These are phyloP conservation scores for Halcyon senegalensis DNA, from an alignment of 2,113 vertebrate genomes.

Conservation along the genomic window DNA sequence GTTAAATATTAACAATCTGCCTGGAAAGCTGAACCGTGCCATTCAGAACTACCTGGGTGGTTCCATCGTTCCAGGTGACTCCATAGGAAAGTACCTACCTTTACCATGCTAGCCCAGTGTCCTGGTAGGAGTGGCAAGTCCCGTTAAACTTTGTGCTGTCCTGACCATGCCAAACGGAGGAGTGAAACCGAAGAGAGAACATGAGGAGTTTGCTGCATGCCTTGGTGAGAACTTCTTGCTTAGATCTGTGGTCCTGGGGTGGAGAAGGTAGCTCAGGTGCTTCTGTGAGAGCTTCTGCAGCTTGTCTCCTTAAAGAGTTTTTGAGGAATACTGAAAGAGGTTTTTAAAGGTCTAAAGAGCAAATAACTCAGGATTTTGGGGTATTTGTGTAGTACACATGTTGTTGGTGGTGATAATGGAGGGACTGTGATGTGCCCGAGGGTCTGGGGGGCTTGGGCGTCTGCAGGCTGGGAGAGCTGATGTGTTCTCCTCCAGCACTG, in stretches of 20 bases:
- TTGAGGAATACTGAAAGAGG: neutral
- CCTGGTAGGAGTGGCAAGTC: neutral
- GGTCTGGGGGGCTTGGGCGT: neutral
- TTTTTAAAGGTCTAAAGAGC: neutral
- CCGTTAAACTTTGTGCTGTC: neutral
- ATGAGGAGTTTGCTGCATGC: neutral
- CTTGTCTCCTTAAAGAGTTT: neutral
- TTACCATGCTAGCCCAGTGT: neutral
- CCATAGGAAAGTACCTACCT: constrained; percentile 39
- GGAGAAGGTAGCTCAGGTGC: neutral
- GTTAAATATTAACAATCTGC: constrained; percentile 13
- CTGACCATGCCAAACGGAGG: fast-evolving
- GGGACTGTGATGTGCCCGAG: fast-evolving
- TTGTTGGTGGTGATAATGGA: neutral
- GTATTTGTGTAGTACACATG: neutral
- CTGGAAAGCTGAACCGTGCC: neutral
- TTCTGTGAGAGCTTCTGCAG: neutral
- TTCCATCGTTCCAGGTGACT: neutral
- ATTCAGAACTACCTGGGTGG: neutral
- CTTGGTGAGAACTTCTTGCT: neutral
- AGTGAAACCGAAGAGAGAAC: neutral
- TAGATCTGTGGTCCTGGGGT: neutral
- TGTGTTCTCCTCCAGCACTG: neutral
- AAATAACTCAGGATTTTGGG: neutral
- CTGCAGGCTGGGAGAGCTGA: fast-evolving